These are phyloP conservation scores for Plebejus melissa DNA, from an alignment of 2,888 invertebrate species.

Conservation along the genomic window DNA sequence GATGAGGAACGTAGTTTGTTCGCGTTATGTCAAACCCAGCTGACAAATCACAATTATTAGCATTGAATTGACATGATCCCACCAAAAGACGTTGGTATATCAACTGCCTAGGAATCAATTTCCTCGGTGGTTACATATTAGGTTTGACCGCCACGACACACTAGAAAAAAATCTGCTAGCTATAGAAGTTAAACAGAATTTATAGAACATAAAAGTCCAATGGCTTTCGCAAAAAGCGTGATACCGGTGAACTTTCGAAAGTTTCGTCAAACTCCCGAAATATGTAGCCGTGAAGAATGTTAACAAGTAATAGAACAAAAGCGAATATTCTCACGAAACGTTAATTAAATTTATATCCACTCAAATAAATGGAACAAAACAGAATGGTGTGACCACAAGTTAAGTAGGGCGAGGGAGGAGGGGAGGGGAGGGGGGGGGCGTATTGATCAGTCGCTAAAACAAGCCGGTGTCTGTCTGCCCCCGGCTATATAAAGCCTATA, in stretches of 20 bases:
- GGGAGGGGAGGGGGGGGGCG: constrained; percentile 42
- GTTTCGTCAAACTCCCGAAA: constrained; percentile 6
- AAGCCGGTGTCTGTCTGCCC: constrained; percentile 60
- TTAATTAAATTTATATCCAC: constrained; percentile 37
- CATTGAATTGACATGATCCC: too few species aligned
- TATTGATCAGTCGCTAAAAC: constrained; percentile 74
- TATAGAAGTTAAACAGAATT: not conserved
- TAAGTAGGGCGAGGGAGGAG: constrained; percentile 66
- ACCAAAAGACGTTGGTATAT: too few species aligned
- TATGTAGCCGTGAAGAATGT: constrained; percentile 5
- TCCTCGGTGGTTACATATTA: too few species aligned
- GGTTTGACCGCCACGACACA: too few species aligned
- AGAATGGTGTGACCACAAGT: constrained; percentile 57
- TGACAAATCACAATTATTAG: too few species aligned
- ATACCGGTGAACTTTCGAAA: not conserved
- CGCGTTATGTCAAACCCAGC: too few species aligned
- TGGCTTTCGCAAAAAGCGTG: not conserved
- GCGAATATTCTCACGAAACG: constrained; percentile 23
- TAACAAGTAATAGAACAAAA: constrained; percentile 18
- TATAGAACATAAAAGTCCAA: not conserved
- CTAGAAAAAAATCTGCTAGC: too few species aligned
- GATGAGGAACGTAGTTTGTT: too few species aligned
- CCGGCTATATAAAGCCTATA: constrained; percentile 48
- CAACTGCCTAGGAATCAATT: too few species aligned
- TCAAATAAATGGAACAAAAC: constrained; percentile 59